Base-by-base conservation (phyloP, 2,797 vertebrate genomes). In the Hemibagrus guttatus region DNA sequence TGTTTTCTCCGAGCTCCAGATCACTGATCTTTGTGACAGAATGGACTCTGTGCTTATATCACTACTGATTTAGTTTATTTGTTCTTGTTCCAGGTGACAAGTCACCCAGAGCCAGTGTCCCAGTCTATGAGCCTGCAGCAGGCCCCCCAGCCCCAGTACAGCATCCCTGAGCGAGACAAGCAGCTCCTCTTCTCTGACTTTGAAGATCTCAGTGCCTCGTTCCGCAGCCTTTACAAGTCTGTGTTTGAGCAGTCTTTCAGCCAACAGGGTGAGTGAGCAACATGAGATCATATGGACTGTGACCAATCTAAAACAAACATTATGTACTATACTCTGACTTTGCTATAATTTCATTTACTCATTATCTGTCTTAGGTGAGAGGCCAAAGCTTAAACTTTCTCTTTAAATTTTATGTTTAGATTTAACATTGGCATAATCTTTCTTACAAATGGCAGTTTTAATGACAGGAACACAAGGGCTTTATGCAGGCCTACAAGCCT, bases 121-220 rank as follows among this genome's bases (percentile, higher is more conserved):
- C 97, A 97, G 91, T 92, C 96, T 66, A 94, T 97, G 95, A 95
- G 94, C 90, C 94, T 97, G 90, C 96, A 97, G 91, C 95, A 95
- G 89, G 92, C 95, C 35, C 94, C 94, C 2, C 96, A 96, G 92
- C 95, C 96, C 90, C 97, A 97, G 92, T 98, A 98, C 94, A 97
- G 90, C 94, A 96, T 97, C 94, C 96, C 96, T 74, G 97, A 98
- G 91, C 92, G 97, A 89, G 97, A 97, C 93, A 97, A 97, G 92
- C 95, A 96, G 92, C 95, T 96, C 91, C 95, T 96, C 90, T 97
- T 97, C 93, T 96, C 96, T 86, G 97, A 98, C 93, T 97, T 98
- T 92, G 97, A 98, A 96, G 96, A 98, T 97, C 97, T 98, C 94
- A 98, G 97, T 96, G 97, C 97, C 96, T 98, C 97, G 91, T 97